Conservation (phyloP, 2,797 vertebrate species). For the Hylomyscus alleni region DNA sequence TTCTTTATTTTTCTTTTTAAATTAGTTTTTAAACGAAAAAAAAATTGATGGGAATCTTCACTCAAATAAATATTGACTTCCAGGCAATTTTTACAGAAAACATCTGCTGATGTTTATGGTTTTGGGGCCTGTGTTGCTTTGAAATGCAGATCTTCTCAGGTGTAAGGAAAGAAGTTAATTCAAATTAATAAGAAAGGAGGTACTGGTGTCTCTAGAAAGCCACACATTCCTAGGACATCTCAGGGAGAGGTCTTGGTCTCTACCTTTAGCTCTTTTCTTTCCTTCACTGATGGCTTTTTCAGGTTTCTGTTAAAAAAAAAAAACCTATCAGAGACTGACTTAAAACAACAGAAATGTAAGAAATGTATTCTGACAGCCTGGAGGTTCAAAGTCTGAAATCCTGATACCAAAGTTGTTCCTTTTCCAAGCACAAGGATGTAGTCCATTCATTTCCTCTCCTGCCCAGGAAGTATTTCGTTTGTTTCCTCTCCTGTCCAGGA, state of each 20-base stretch:
- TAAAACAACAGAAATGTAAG: not conserved
- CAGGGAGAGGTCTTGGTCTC: not conserved
- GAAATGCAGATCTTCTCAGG: not conserved
- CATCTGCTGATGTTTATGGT: not conserved
- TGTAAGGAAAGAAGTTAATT: not conserved
- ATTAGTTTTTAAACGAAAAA: conserved; percentile 55
- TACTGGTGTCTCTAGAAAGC: not conserved
- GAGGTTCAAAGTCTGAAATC: not conserved
- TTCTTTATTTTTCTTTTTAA: not conserved
- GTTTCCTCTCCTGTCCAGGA: not conserved
- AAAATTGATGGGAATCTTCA: not conserved
- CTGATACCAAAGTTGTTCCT: not conserved
- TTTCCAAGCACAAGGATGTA: not conserved
- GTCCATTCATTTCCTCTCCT: not conserved
- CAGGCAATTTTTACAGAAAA: not conserved
- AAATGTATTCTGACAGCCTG: not conserved
- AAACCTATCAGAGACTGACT: not conserved
- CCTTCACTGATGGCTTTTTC: not conserved
- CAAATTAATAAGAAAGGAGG: not conserved
- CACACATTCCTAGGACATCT: not conserved
- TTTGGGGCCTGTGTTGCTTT: not conserved
- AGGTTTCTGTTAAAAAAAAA: rapidly evolving
- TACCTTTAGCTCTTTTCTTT: not conserved
- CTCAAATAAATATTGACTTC: not conserved
- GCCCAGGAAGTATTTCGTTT: not conserved